phyloP scores from a whole-genome alignment of 2,113 vertebrate species.

The Tyrannus savana region DNA sequence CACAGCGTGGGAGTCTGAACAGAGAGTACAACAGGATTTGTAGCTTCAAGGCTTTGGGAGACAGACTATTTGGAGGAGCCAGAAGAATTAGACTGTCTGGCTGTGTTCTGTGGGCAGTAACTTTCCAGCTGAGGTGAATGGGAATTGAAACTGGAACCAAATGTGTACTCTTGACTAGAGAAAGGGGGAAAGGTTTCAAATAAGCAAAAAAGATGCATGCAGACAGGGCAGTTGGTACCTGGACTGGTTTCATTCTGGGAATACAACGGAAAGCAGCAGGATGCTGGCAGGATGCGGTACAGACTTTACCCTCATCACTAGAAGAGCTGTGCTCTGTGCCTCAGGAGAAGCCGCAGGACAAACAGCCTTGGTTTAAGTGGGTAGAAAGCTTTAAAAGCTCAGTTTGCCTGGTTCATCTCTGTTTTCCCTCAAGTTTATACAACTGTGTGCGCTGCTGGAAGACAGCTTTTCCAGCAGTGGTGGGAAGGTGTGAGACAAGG shows the following conservation, averaged over 20 bases:
- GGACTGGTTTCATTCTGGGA: neutral
- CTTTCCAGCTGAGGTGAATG: conserved; percentile 32
- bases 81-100: conserved; percentile 35
- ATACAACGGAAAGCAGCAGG: neutral
- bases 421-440: neutral
- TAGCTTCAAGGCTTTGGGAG: conserved; percentile 36
- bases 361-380: neutral
- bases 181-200: neutral
- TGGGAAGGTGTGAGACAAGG: neutral
- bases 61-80: conserved; percentile 36
- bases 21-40: conserved; percentile 18
- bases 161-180: neutral
- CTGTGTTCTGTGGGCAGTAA: conserved; percentile 23
- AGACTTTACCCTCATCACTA: neutral
- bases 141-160: neutral
- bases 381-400: neutral
- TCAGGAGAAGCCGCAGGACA: neutral
- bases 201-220: neutral
- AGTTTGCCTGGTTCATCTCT: neutral
- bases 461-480: neutral
- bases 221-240: neutral
- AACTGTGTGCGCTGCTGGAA: neutral
- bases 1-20: neutral
- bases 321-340: neutral
- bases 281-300: neutral